Conservation (phyloP, 2,113 vertebrate genomes). For the Sinocyclocheilus maitianheensis region DNA sequence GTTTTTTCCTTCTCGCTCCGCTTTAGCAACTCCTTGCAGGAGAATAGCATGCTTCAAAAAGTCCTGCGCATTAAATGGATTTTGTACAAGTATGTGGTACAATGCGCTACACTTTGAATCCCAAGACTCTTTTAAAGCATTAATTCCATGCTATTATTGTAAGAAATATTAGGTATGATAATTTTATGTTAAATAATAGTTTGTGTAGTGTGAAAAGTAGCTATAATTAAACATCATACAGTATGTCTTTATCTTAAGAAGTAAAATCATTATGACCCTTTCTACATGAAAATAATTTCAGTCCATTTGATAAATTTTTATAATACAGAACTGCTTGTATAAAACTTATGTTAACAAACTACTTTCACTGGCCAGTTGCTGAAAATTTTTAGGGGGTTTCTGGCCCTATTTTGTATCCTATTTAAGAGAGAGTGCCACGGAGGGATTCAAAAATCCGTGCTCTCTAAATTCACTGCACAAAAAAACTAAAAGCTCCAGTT, state of each 20-base stretch:
- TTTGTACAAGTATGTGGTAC: background rate
- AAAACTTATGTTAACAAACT: background rate
- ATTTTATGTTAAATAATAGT: background rate
- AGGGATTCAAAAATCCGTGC: background rate
- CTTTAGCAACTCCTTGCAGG: background rate
- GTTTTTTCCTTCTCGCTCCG: background rate
- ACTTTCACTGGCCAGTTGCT: background rate
- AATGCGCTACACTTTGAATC: background rate
- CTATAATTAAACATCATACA: background rate
- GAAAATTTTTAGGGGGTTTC: background rate
- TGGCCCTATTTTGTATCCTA: background rate
- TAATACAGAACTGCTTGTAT: background rate
- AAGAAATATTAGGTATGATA: background rate
- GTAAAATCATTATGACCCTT: background rate
- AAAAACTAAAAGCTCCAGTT: background rate
- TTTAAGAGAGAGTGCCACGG: background rate
- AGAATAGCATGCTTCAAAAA: background rate
- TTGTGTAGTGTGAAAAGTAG: background rate
- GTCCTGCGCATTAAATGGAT: background rate
- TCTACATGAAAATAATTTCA: background rate
- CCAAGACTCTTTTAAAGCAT: background rate
- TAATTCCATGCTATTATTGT: background rate
- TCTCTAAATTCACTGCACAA: background rate
- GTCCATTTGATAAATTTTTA: background rate
- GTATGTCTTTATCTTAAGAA: background rate